These are phyloP conservation scores for Dunckerocampus dactyliophorus DNA, from an alignment of 2,113 vertebrate species.

Conservation along the genomic window DNA sequence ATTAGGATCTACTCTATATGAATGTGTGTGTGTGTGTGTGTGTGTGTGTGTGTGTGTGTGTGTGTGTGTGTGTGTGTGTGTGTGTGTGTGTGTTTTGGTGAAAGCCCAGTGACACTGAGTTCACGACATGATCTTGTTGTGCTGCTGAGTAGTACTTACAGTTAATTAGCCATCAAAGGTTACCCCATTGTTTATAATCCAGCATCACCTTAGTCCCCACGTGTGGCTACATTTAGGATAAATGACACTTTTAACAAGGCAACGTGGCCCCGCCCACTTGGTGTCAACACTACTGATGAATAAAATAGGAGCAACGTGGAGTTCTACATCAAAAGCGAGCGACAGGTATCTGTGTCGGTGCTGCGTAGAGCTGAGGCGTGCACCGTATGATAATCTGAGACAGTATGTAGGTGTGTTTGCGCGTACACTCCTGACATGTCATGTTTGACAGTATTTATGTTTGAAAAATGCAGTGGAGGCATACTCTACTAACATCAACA, in stretches of 20 bases:
- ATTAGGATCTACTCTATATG: constrained; percentile 20
- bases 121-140: constrained; percentile 38
- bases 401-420: not conserved
- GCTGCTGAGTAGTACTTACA: constrained; percentile 32
- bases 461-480: no score
- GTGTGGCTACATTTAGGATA: constrained; percentile 21
- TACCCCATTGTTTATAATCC: constrained; percentile 55
- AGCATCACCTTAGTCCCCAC: constrained; percentile 38
- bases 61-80: not conserved
- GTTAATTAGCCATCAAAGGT: constrained; percentile 59
- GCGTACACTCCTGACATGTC: no score
- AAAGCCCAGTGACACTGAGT: constrained; percentile 32
- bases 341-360: constrained; percentile 27
- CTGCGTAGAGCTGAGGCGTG: constrained; percentile 10
- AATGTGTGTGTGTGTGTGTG: constrained; percentile 4
- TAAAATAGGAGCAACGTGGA: not conserved
- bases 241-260: constrained; percentile 12
- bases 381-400: constrained; percentile 3
- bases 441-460: no score
- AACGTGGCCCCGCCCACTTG: constrained; percentile 12
- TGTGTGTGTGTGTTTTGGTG: constrained; percentile 12
- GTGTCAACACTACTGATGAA: constrained; percentile 11
- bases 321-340: constrained; percentile 23
- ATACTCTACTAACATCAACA: no score
- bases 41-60: not conserved